These are phyloP conservation scores for Hypanus sabinus DNA, from an alignment of 2,113 vertebrate species.

Conservation along the genomic window DNA sequence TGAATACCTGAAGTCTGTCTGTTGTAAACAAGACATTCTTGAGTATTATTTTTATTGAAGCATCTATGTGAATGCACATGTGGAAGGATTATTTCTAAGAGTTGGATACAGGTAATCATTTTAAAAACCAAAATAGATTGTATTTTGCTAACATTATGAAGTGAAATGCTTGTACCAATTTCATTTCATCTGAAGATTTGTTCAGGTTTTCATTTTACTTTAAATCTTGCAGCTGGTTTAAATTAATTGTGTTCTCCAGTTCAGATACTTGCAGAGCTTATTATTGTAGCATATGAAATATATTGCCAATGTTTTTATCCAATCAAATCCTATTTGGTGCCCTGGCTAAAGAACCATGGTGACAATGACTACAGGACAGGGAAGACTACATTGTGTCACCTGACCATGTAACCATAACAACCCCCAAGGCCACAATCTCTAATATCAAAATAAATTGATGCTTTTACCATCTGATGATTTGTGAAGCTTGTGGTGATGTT, in stretches of 20 bases:
- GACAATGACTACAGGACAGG: constrained; percentile 50
- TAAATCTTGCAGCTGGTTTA: constrained; percentile 42
- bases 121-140: background rate
- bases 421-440: constrained; percentile 47
- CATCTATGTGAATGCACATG: background rate
- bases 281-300: constrained; percentile 40
- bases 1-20: background rate
- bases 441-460: constrained; percentile 60
- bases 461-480: constrained; percentile 58
- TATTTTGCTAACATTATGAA: background rate
- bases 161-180: background rate
- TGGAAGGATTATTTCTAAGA: background rate
- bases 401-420: constrained; percentile 60
- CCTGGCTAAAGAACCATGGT: constrained; percentile 48
- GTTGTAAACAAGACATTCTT: background rate
- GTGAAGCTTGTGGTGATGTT: constrained; percentile 50
- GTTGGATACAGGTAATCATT: background rate
- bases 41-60: background rate
- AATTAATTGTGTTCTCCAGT: constrained; percentile 45
- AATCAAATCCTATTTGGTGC: constrained; percentile 43
- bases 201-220: constrained; percentile 44
- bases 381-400: constrained; percentile 49
- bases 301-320: constrained; percentile 39
- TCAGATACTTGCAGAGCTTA: constrained; percentile 29
- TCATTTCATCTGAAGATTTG: background rate